phyloP scores from a whole-genome alignment of 2,888 invertebrate species.

The Apamea sordens region DNA sequence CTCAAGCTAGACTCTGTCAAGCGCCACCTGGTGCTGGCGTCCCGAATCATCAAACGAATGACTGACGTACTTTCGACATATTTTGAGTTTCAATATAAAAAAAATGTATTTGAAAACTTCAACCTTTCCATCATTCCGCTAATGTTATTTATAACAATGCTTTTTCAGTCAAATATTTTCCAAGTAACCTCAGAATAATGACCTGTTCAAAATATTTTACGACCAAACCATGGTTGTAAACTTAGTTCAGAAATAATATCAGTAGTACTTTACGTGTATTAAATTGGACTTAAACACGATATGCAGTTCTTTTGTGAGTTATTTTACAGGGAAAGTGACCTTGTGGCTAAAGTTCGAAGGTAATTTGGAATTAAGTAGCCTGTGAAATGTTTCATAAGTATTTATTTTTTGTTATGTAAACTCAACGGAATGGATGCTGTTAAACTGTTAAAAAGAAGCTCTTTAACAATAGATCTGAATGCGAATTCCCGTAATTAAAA shows the following conservation, averaged over 20 bases:
- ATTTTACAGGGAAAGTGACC: constrained; percentile 18
- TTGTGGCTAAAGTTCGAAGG: constrained; percentile 2
- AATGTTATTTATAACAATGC: neutral
- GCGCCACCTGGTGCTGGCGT: too few relatives aligned
- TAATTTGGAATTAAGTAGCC: neutral
- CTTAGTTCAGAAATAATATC: neutral
- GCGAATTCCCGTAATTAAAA: too few relatives aligned
- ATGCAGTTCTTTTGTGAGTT: constrained; percentile 17
- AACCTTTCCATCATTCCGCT: neutral
- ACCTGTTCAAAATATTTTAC: constrained; percentile 8
- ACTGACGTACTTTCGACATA: too few relatives aligned
- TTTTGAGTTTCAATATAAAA: too few relatives aligned
- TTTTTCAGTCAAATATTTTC: neutral
- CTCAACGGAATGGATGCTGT: too few relatives aligned
- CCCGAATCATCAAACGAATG: too few relatives aligned
- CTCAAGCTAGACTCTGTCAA: too few relatives aligned
- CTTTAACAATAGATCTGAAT: too few relatives aligned
- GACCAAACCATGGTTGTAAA: constrained; percentile 16
- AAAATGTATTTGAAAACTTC: neutral
- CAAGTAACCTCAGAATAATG: constrained; percentile 11
- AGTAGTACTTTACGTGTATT: constrained; percentile 1
- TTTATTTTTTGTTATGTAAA: neutral
- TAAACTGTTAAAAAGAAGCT: too few relatives aligned
- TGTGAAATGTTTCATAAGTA: neutral
- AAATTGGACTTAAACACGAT: constrained; percentile 26